Conservation (phyloP, 1,140 invertebrate genomes). For the Muscidifurax raptorellus region DNA sequence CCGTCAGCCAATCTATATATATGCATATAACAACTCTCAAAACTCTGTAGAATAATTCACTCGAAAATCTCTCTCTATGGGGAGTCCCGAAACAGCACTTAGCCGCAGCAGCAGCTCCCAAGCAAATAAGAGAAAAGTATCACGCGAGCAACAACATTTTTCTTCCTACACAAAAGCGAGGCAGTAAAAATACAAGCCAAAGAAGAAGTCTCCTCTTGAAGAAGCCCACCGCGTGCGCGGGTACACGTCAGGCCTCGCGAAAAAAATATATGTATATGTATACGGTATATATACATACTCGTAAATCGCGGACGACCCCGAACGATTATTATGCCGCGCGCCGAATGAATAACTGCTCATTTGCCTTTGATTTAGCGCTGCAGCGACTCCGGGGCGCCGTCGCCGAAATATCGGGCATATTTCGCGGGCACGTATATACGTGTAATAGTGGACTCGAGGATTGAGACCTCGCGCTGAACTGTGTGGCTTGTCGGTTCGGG, state of each 20-base stretch:
- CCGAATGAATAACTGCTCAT: constrained; percentile 50
- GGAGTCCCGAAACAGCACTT: neutral
- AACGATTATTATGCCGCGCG: constrained; percentile 35
- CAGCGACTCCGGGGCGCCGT: neutral
- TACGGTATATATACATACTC: neutral
- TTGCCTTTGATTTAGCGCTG: constrained; percentile 49
- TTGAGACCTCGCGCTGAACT: constrained; percentile 24
- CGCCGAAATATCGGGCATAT: neutral
- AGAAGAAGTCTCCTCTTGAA: neutral
- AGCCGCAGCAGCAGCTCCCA: neutral
- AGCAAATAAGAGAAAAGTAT: neutral
- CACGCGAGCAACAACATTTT: neutral
- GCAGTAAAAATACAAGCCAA: neutral
- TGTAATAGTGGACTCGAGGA: neutral
- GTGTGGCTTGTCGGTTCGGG: neutral
- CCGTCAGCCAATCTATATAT: too few relatives aligned
- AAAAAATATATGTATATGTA: constrained; percentile 13
- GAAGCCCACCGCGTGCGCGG: neutral
- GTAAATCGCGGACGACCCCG: constrained; percentile 35
- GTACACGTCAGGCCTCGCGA: neutral
- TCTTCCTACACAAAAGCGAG: neutral
- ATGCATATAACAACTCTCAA: neutral
- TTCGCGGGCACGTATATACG: neutral
- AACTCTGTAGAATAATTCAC: neutral
- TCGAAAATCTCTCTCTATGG: neutral